phyloP scores from a whole-genome alignment of 2,888 invertebrate genomes.

The Zaprionus lineosus region DNA sequence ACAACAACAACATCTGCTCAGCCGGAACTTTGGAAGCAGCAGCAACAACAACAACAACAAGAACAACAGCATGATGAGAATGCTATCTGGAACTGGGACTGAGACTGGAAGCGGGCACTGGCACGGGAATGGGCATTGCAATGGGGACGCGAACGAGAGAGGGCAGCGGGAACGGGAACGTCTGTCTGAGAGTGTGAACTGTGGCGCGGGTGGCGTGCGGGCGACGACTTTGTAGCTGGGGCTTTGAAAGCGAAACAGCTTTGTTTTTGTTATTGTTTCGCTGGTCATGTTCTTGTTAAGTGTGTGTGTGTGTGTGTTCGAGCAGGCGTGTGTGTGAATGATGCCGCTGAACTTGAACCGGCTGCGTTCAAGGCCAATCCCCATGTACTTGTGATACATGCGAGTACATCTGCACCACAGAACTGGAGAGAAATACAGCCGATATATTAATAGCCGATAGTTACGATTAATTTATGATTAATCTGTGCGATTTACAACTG shows the following conservation, averaged over 20 bases:
- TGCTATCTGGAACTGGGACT: slow-evolving; percentile 51
- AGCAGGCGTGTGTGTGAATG: slow-evolving; percentile 39
- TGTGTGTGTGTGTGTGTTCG: not conserved
- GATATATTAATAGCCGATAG: too few species aligned
- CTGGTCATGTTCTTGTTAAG: slow-evolving; percentile 29
- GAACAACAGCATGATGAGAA: slow-evolving; percentile 24
- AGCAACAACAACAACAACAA: slow-evolving; percentile 17
- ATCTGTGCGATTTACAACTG: too few species aligned
- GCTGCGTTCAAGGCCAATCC: slow-evolving; percentile 71
- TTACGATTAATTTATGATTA: too few species aligned
- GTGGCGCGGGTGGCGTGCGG: slow-evolving; percentile 47
- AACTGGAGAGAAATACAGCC: slow-evolving; percentile 22
- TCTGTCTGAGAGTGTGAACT: slow-evolving; percentile 9
- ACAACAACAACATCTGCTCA: slow-evolving; percentile 42
- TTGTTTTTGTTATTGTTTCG: slow-evolving; percentile 41
- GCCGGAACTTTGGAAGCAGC: slow-evolving; percentile 64
- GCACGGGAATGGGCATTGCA: slow-evolving; percentile 9
- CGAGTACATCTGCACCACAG: slow-evolving; percentile 33
- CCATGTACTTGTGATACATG: slow-evolving; percentile 30
- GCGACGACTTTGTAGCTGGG: slow-evolving; percentile 45
- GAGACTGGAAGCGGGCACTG: too few species aligned
- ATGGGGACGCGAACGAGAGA: not conserved
- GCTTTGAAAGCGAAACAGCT: slow-evolving; percentile 58
- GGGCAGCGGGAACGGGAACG: slow-evolving; percentile 11
- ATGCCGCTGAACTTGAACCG: slow-evolving; percentile 75